phyloP scores from a whole-genome alignment of 37 sponge, comb jelly and placozoan genomes.

The Axinella damicornis region DNA sequence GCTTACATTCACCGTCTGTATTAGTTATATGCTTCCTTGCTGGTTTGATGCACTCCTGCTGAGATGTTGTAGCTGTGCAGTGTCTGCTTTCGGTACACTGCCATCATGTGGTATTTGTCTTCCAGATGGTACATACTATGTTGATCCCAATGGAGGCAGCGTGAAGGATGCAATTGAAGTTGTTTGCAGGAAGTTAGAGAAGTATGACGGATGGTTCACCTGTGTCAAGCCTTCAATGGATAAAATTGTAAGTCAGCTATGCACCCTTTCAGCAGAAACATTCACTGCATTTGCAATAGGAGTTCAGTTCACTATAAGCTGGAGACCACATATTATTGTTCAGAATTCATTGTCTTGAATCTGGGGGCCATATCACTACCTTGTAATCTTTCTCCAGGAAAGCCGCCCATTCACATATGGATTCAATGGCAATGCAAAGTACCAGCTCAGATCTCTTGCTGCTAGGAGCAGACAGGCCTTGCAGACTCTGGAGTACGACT shows the following conservation, averaged over 20 bases:
- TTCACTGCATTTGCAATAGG: no score
- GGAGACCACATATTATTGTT: no score
- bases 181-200: slow-evolving; percentile 36
- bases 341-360: no score
- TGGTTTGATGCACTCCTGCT: no score
- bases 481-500: slow-evolving; percentile 27
- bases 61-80: no score
- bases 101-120: not conserved
- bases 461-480: slow-evolving; percentile 9
- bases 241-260: slow-evolving; percentile 14
- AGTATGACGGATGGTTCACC: slow-evolving; percentile 45
- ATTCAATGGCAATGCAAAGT: slow-evolving; percentile 8
- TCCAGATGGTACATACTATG: slow-evolving; percentile 44
- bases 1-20: no score
- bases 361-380: no score
- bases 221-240: slow-evolving; percentile 53
- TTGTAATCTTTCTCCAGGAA: not conserved
- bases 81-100: slow-evolving; percentile 56
- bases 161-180: slow-evolving; percentile 57
- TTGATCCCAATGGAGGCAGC: slow-evolving; percentile 78
- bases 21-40: no score
- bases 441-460: slow-evolving; percentile 34
- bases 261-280: no score
- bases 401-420: slow-evolving; percentile 26
- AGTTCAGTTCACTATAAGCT: no score